These are phyloP conservation scores for Sylvilagus floridanus DNA, from an alignment of 2,797 vertebrate genomes.

Conservation along the genomic window DNA sequence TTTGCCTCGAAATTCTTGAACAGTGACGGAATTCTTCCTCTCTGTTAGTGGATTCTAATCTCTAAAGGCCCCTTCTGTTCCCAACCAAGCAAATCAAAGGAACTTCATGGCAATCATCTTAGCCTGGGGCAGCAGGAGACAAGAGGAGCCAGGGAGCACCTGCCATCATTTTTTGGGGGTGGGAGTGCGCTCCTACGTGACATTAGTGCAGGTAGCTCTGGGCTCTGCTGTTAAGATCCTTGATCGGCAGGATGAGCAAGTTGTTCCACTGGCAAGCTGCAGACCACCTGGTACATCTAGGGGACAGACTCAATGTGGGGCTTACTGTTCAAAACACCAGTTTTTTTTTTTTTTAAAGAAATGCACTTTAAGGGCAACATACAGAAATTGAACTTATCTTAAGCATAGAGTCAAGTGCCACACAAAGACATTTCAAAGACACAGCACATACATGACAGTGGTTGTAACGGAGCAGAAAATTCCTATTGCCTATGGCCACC, in stretches of 20 bases:
- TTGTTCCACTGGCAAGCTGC: neutral
- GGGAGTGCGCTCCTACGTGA: neutral
- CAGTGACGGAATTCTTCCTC: neutral
- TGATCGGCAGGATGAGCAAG: no score
- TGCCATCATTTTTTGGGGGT: neutral
- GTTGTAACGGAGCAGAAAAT: no score
- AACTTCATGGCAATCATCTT: neutral
- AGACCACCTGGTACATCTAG: neutral
- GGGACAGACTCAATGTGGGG: neutral
- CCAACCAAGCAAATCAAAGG: neutral
- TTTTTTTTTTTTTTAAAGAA: neutral
- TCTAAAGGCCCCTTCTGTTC: neutral
- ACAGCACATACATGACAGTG: no score
- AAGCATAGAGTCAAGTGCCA: no score
- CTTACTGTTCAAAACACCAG: no score
- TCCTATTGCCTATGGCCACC: no score
- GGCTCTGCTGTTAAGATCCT: neutral
- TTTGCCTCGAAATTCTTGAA: neutral
- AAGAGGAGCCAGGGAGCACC: neutral
- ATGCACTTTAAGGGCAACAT: neutral
- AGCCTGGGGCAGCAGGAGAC: accelerated
- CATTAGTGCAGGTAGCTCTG: neutral
- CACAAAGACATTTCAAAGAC: no score
- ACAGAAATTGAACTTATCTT: neutral
- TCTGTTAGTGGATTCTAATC: neutral